Conservation (phyloP, 2,797 vertebrate species). For the Semaprochilodus insignis region DNA sequence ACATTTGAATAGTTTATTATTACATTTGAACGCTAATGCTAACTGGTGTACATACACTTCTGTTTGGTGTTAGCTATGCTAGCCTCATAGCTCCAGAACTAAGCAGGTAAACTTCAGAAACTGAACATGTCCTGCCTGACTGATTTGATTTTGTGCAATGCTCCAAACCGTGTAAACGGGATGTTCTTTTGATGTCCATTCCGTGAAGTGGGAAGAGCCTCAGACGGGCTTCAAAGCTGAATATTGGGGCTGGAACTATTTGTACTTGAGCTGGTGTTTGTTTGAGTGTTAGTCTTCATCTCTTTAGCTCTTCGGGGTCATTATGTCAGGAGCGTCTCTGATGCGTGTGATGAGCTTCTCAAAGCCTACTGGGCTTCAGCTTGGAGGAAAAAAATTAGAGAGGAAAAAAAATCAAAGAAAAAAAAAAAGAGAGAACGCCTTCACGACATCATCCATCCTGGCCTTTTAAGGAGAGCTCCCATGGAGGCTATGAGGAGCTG, state of each 20-base stretch:
- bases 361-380: constrained; percentile 66
- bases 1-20: no score
- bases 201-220: neutral
- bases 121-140: neutral
- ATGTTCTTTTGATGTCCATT: neutral
- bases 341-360: constrained; percentile 72
- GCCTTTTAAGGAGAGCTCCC: constrained; percentile 85
- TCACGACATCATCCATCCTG: constrained; percentile 80
- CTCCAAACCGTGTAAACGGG: neutral
- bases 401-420: neutral
- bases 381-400: constrained; percentile 27
- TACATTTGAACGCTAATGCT: no score
- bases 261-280: neutral
- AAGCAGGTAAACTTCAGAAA: neutral
- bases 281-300: constrained; percentile 1
- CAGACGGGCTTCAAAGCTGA: neutral
- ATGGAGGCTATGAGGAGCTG: constrained; percentile 74
- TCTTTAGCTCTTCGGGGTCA: constrained; percentile 67
- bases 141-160: neutral
- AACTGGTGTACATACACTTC: no score
- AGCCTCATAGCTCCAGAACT: neutral
- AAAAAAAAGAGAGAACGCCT: constrained; percentile 31
- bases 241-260: neutral
- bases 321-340: constrained; percentile 70
- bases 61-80: no score